Base-by-base conservation (phyloP, 2,113 vertebrate genomes). In the Melanostigma gelatinosum region DNA sequence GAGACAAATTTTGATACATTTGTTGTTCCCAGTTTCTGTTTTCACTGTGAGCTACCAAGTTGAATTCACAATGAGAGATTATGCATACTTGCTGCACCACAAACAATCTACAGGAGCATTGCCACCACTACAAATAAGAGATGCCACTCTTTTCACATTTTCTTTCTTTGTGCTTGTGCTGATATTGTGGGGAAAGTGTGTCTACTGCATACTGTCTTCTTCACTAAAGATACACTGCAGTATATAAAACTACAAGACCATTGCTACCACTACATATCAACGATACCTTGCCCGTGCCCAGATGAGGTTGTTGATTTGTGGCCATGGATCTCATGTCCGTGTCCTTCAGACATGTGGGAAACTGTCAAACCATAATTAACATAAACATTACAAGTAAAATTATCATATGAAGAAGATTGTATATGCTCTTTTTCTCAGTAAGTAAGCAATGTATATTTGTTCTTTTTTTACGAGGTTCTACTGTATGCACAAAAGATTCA, bases 1-100 rank as follows among this genome's bases (percentile, higher is more conserved):
- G 18, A 79, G 72, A 80, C 52, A 74, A 24, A 72, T 85, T 83
- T 78, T 78, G 57, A 73, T 55, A 4, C n/a, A 34, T 75, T 62
- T 65, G 9, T 76, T 68, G 20, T 48, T 60, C 71, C 11, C 46
- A 15, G 2, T 72, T 72, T 65, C 12, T 4, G 36, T 68, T 63
- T 78, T 48, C 62, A 36, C 62, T 27, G 1, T 22, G 48, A 61
- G 36, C 77, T 84, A 73, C 57, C 63, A 57, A 18, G 58, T 46
- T 58, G 13, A 72, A 75, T 64, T 44, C 6, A 1, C 16, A 1
- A 29, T 52, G 20, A 54, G 27, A 66, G 34, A 71, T 84, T 63
- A 61, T 76, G 46, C 8, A 22, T 57, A 73, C 81, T 65, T 63
- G 62, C 54, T 44, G 29, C 60, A 68, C 58, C 40, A 68, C 16